Base-by-base conservation (phyloP, 1,140 invertebrate genomes). In the Ylistrum balloti region DNA sequence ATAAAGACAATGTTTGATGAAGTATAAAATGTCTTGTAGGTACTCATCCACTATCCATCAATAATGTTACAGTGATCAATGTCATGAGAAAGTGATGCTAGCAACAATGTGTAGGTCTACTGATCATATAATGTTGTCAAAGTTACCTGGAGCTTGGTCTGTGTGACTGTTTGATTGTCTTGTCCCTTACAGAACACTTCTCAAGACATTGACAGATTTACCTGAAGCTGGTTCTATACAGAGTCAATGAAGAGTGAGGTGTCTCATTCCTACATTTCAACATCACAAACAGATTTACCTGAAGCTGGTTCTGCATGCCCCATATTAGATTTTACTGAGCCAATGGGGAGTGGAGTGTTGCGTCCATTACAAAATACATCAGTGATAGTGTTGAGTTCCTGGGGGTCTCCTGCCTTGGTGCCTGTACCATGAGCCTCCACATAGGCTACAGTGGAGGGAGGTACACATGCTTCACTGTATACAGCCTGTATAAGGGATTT, bases 261-360 rank as follows among this genome's bases (percentile, higher is more conserved):
- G n/a, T n/a, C n/a, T n/a, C n/a, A n/a, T n/a, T n/a, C n/a, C n/a
- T n/a, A n/a, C n/a, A n/a, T n/a, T n/a, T n/a, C n/a, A n/a, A n/a
- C n/a, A n/a, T n/a, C n/a, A n/a, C n/a, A n/a, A n/a, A n/a, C n/a
- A n/a, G 87, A 93, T 56, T 98, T 96, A 90, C 98, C 98, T 45
- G 99, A 99, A 0, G 98, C 98, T 7, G 99, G 98, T 96, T 99
- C 99, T 7, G 99, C 97, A 94, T 99, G 99, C 0, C 99, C 99
- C 98, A 99, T 99, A 96, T 99, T 99, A 0, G 98, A 99, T 95
- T 99, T 99, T 0, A 99, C 98, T 0, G 99, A 99, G 2, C 99
- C 99, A 94, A 99, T 97, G 1, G 99, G 95, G 32, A 99, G 96
- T 1, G 99, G 98, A 0, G 96, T 96, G 17, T 97, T 97, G 13